These are phyloP conservation scores for Drosophila paramelanica DNA, from an alignment of 2,888 invertebrate genomes.

Conservation along the genomic window DNA sequence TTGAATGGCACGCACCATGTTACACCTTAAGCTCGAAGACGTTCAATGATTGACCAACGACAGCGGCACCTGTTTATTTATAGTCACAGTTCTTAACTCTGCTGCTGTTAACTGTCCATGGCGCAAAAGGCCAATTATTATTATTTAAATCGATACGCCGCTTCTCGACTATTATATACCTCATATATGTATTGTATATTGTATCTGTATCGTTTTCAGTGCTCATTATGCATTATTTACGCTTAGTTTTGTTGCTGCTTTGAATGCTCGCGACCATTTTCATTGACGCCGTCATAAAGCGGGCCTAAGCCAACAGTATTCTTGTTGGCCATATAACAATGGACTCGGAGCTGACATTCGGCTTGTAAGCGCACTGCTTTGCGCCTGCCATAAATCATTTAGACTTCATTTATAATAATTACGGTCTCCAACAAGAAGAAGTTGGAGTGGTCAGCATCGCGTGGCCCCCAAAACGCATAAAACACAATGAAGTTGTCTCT, in stretches of 20 bases:
- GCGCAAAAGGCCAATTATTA: constrained; percentile 76
- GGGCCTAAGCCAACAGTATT: constrained; percentile 35
- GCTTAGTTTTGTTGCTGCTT: constrained; percentile 8
- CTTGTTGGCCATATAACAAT: constrained; percentile 31
- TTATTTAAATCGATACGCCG: constrained; percentile 74
- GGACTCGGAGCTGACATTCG: constrained; percentile 52
- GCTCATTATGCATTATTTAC: constrained; percentile 45
- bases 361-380: constrained; percentile 61
- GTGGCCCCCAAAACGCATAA: constrained; percentile 46
- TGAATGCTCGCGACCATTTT: constrained; percentile 55
- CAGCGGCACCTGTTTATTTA: constrained; percentile 67
- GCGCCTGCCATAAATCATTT: constrained; percentile 72
- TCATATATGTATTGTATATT: constrained; percentile 46
- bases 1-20: constrained; percentile 57
- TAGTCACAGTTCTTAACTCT: constrained; percentile 71
- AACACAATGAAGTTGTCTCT: constrained; percentile 69
- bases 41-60: constrained; percentile 63
- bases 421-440: constrained; percentile 45
- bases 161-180: background rate
- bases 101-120: constrained; percentile 56
- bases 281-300: constrained; percentile 33
- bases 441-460: constrained; percentile 60
- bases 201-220: constrained; percentile 16
- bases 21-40: constrained; percentile 70
- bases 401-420: constrained; percentile 78